Percentiles rank a stretch among this genome's conserved stretches.
Evolutionary conservation across 2,888 invertebrate genomes (phyloP).

Genomic region (Aricia artaxerxes): DNA sequence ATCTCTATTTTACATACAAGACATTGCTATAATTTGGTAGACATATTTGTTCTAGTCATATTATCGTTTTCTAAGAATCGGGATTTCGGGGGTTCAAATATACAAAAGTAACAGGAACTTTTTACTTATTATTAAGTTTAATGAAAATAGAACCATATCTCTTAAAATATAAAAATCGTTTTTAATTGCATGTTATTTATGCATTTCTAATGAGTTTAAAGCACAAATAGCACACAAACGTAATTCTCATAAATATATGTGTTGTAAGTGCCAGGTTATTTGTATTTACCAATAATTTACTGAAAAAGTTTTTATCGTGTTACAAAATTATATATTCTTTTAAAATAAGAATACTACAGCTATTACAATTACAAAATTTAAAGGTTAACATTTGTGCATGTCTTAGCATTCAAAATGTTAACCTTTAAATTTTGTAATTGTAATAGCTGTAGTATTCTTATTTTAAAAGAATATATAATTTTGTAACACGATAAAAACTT

Average conservation of each 20-base stretch:
- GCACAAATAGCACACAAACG: not conserved
- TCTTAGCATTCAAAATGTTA: constrained; percentile 21
- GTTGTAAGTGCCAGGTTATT: not conserved
- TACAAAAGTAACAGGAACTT: not conserved
- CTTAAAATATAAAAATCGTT: not conserved
- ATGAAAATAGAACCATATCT: not conserved
- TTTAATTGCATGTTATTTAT: not conserved
- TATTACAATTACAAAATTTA: not conserved
- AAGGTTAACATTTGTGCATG: constrained; percentile 23
- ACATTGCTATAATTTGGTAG: too few species aligned
- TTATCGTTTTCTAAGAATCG: not conserved
- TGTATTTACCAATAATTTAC: not conserved
- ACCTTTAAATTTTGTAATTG: not conserved
- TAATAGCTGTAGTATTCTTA: not conserved
- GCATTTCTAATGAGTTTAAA: constrained; percentile 12
- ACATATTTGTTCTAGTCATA: too few species aligned
- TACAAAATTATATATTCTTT: not conserved
- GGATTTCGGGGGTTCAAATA: not conserved
- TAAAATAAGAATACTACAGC: not conserved
- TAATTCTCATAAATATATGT: not conserved
- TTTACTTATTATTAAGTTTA: not conserved
- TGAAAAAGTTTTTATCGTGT: not conserved
- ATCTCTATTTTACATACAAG: too few species aligned
- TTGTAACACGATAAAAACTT: not conserved
- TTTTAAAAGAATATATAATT: not conserved